Conservation (phyloP, 2,797 vertebrate genomes). For the Characodon lateralis region DNA sequence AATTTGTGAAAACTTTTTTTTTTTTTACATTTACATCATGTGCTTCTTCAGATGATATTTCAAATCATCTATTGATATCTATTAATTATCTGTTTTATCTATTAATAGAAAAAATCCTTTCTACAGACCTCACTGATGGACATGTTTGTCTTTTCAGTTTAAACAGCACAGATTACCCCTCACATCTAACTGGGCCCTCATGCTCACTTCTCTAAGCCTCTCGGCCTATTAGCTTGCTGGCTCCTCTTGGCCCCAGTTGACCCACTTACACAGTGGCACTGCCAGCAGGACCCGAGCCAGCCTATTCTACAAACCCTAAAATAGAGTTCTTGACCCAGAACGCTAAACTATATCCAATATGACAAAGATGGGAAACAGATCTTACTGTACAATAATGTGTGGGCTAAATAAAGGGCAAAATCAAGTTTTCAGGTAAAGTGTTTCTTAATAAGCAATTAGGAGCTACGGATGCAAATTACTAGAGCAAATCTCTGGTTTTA, state of each 20-base stretch:
- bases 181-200: conserved; percentile 45
- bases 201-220: conserved; percentile 65
- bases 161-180: conserved; percentile 34
- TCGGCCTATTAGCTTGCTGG: conserved; percentile 68
- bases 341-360: conserved; percentile 71
- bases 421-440: conserved; percentile 16
- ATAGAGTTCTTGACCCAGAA: conserved; percentile 80
- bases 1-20: conserved; percentile 21
- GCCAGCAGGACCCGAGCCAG: conserved; percentile 73
- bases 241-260: conserved; percentile 63
- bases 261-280: conserved; percentile 66
- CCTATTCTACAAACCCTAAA: conserved; percentile 73
- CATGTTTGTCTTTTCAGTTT: conserved; percentile 16
- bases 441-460: neutral
- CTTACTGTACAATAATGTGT: conserved; percentile 45
- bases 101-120: neutral
- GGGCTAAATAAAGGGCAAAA: conserved; percentile 22
- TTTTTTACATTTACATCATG: neutral
- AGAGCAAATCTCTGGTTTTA: neutral
- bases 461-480: neutral
- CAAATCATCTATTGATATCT: neutral
- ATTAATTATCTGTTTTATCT: too few species aligned
- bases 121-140: neutral
- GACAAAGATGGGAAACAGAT: conserved; percentile 63
- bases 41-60: too few species aligned